phyloP scores from a whole-genome alignment of 1,140 invertebrate genomes.

The Xylocopa sonorina region DNA sequence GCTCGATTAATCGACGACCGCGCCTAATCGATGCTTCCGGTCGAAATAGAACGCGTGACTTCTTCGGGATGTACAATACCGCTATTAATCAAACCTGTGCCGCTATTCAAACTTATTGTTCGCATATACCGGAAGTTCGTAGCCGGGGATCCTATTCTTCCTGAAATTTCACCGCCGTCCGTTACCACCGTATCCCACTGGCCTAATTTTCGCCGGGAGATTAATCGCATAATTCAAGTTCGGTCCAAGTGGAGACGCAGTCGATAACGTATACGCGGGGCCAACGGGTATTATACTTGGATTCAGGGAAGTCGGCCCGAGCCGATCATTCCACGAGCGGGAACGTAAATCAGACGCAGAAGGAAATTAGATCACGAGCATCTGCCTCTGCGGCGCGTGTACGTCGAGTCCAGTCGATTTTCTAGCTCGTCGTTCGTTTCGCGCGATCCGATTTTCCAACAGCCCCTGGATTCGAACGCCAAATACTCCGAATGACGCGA shows the following conservation, averaged over 20 bases:
- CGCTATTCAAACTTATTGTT: constrained; percentile 18
- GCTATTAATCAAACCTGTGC: constrained; percentile 16
- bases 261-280: constrained; percentile 58
- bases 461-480: too few relatives aligned
- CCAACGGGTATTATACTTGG: constrained; percentile 51
- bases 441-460: too few relatives aligned
- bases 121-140: constrained; percentile 9
- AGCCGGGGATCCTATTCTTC: constrained; percentile 39
- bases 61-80: constrained; percentile 12
- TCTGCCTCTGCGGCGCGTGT: background rate
- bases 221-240: constrained; percentile 66
- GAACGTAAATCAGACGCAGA: constrained; percentile 38
- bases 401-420: background rate
- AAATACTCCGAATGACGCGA: too few relatives aligned
- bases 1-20: background rate
- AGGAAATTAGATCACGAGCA: constrained; percentile 48
- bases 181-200: constrained; percentile 55
- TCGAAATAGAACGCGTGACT: background rate
- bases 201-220: constrained; percentile 65
- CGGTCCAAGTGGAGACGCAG: constrained; percentile 39
- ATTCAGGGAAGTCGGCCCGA: constrained; percentile 48
- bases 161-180: constrained; percentile 38
- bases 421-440: background rate
- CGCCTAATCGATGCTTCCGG: background rate
- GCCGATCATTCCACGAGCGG: constrained; percentile 36